These are phyloP conservation scores for Drosophila infuscata DNA, from an alignment of 2,888 invertebrate genomes.

Conservation along the genomic window DNA sequence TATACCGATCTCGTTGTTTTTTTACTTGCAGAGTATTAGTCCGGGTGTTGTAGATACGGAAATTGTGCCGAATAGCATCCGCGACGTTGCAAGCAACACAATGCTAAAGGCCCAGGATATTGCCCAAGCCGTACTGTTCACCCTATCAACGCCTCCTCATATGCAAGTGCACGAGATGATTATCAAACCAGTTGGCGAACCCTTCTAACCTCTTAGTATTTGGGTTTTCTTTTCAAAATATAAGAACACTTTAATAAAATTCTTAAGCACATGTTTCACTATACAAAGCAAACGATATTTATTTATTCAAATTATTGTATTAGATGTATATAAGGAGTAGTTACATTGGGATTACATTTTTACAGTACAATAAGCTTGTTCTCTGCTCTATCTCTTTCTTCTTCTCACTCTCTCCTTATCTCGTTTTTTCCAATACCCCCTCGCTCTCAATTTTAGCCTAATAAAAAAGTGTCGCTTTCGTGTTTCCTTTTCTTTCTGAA, in stretches of 20 bases:
- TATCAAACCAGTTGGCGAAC: slow-evolving; percentile 70
- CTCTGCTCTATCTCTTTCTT: too few species aligned
- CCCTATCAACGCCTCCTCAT: slow-evolving; percentile 76
- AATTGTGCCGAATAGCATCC: slow-evolving; percentile 59
- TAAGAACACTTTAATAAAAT: too few species aligned
- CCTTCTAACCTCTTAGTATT: slow-evolving; percentile 14
- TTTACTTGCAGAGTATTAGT: slow-evolving; percentile 71
- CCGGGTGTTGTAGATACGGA: slow-evolving; percentile 80
- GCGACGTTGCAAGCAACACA: slow-evolving; percentile 9
- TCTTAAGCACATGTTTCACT: neutral
- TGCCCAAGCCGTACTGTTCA: slow-evolving; percentile 76
- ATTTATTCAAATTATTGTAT: too few species aligned
- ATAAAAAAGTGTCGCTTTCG: too few species aligned
- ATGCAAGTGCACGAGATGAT: slow-evolving; percentile 77
- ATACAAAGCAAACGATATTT: neutral
- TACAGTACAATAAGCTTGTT: too few species aligned
- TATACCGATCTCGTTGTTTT: neutral
- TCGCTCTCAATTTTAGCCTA: too few species aligned
- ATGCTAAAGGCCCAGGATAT: slow-evolving; percentile 77
- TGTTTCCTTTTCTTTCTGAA: too few species aligned
- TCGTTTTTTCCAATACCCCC: too few species aligned
- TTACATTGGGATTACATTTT: too few species aligned
- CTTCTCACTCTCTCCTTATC: too few species aligned
- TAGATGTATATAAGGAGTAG: too few species aligned
- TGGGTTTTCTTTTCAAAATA: neutral